phyloP scores from a whole-genome alignment of 1,140 invertebrate genomes.

The Thaumatotibia leucotreta region DNA sequence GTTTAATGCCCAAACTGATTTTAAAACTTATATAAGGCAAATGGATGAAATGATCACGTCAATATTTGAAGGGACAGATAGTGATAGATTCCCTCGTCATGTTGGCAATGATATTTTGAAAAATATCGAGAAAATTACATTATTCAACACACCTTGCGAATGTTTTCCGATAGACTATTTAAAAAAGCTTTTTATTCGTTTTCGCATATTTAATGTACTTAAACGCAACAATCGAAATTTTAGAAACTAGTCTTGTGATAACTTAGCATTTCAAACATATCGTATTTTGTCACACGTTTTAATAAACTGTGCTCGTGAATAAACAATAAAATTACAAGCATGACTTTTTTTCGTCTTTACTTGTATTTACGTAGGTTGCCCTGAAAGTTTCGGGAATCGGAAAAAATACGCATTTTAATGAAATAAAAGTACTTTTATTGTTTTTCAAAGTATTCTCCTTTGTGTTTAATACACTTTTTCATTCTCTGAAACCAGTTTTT shows the following conservation, averaged over 20 bases:
- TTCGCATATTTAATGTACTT: neutral
- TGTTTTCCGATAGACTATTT: neutral
- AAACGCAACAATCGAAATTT: too few relatives aligned
- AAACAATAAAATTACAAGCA: too few relatives aligned
- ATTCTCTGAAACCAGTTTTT: too few relatives aligned
- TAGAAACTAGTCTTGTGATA: neutral
- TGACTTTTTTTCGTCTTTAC: too few relatives aligned
- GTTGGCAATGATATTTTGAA: neutral
- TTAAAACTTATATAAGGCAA: neutral
- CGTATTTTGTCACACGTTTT: too few relatives aligned
- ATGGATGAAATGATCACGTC: neutral
- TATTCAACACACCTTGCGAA: neutral
- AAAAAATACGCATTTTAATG: too few relatives aligned
- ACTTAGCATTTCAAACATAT: neutral
- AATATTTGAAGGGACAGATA: neutral
- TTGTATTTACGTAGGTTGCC: too few relatives aligned
- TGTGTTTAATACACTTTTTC: too few relatives aligned
- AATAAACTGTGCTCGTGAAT: too few relatives aligned
- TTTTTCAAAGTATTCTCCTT: too few relatives aligned
- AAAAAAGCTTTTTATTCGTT: neutral
- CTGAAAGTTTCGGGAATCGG: too few relatives aligned
- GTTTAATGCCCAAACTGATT: neutral
- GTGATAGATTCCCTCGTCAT: neutral
- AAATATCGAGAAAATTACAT: neutral
- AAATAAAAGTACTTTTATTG: too few relatives aligned